A percentile compares a stretch with the other conserved stretches of the same genome.
Conservation (phyloP, 2,888 invertebrate genomes). For the Nesidiocoris tenuis region DNA sequence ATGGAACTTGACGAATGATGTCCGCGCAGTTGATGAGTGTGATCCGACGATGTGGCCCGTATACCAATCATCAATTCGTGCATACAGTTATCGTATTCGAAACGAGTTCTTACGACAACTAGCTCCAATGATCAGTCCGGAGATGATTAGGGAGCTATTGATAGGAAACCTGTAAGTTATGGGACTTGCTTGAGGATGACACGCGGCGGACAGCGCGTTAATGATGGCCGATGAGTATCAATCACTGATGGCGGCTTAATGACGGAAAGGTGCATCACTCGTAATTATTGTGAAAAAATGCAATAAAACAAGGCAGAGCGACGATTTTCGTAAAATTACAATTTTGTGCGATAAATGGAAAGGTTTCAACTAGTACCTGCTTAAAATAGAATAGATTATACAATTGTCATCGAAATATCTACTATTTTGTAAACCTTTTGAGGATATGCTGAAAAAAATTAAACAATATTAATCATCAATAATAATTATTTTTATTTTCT, state of each 20-base stretch:
- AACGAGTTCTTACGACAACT: not conserved
- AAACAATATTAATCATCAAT: too few species aligned
- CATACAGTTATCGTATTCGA: too few species aligned
- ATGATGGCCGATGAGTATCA: not conserved
- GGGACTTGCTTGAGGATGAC: not conserved
- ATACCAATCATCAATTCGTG: too few species aligned
- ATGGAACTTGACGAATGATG: not conserved
- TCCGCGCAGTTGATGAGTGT: not conserved
- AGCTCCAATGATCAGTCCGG: not conserved
- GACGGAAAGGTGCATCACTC: not conserved
- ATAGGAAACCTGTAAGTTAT: not conserved
- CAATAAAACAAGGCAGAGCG: not conserved
- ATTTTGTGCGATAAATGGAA: too few species aligned
- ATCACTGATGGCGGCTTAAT: not conserved
- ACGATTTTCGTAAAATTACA: too few species aligned
- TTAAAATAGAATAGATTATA: too few species aligned
- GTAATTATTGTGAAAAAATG: not conserved
- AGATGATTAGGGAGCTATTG: not conserved
- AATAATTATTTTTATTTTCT: too few species aligned
- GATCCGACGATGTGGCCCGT: not conserved
- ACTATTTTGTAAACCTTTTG: too few species aligned
- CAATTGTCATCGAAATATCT: too few species aligned
- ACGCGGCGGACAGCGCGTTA: not conserved
- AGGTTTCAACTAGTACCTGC: too few species aligned
- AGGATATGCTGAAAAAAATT: too few species aligned